phyloP scores from a whole-genome alignment of 2,113 vertebrate species.

The rat (Rattus norvegicus) region GRCr8 NC_086036.1:78603501-78604000 shows the following conservation, averaged over 20 bases:
- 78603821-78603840: constrained; percentile 36
- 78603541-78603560: too few relatives aligned
- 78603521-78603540: background rate
- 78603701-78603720: background rate
- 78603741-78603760: background rate
- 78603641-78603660: background rate
- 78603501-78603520: background rate
- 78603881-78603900: background rate
- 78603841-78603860: background rate
- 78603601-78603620: too few relatives aligned
- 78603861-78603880: background rate
- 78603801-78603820: background rate
- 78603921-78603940: constrained; percentile 39
- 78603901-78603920: background rate
- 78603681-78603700: background rate
- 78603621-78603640: background rate
- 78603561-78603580: background rate
- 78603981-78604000: constrained; percentile 42
- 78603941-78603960: constrained; percentile 35
- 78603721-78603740: background rate
- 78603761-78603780: background rate
- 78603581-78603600: background rate
- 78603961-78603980: constrained; percentile 2
- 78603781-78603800: constrained; percentile 5
- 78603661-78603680: background rate